Percentiles rank a stretch among this genome's conserved stretches.
Conservation (phyloP, 92 coral and sea anemone species). For the Chrysogorgia sp. region DNA sequence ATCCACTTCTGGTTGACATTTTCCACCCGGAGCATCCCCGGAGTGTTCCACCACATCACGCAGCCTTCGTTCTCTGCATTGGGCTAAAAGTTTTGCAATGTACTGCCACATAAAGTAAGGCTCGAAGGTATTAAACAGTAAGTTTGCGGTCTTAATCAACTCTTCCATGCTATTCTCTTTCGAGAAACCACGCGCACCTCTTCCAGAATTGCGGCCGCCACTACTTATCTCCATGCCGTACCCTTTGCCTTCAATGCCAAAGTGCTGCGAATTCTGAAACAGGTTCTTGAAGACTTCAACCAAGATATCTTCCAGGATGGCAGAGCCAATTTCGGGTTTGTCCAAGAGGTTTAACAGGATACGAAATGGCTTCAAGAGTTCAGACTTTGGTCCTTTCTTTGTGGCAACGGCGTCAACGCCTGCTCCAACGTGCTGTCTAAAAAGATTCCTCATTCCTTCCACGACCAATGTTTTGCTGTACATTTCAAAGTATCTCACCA, state of each 20-base stretch:
- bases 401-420: slow-evolving; percentile 3
- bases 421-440: slow-evolving; percentile 46
- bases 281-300: slow-evolving; percentile 84
- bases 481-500: slow-evolving; percentile 66
- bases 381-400: slow-evolving; percentile 59
- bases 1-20: slow-evolving; percentile 5
- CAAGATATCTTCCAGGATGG: slow-evolving; percentile 86
- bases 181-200: slow-evolving; percentile 7
- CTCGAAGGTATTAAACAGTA: slow-evolving; percentile 91
- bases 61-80: slow-evolving; percentile 46
- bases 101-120: slow-evolving; percentile 99
- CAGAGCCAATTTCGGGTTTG: slow-evolving; percentile 87
- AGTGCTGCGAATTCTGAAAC: slow-evolving; percentile 37
- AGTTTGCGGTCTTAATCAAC: slow-evolving; percentile 84
- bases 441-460: slow-evolving; percentile 71
- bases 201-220: neutral
- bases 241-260: neutral
- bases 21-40: slow-evolving; percentile 28
- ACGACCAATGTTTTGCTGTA: slow-evolving; percentile 71
- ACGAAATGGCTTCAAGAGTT: slow-evolving; percentile 83
- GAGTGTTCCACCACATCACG: neutral
- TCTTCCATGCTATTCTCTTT: slow-evolving; percentile 83
- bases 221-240: neutral
- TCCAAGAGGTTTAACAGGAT: slow-evolving; percentile 84
- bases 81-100: slow-evolving; percentile 75